These are phyloP conservation scores for Tanypteryx hageni DNA, from an alignment of 2,888 invertebrate genomes.

Conservation along the genomic window DNA sequence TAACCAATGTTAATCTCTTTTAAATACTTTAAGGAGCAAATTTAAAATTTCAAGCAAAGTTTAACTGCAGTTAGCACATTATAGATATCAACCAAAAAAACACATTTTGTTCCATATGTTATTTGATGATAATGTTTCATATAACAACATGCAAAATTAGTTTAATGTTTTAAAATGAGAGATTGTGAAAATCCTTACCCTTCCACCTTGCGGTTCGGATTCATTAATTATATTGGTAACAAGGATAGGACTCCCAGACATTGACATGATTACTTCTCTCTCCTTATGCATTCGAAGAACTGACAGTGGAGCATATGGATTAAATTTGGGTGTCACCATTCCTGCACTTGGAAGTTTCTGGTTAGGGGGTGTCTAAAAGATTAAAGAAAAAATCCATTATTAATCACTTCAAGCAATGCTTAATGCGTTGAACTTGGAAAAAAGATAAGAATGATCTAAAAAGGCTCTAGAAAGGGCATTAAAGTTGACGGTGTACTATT, in stretches of 20 bases:
- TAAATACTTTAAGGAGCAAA: background rate
- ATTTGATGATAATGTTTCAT: background rate
- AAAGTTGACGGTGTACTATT: too few species aligned
- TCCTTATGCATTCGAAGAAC: slow-evolving; percentile 80
- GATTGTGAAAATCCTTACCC: slow-evolving; percentile 69
- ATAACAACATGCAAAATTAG: background rate
- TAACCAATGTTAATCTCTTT: background rate
- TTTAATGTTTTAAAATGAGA: background rate
- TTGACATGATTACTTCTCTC: slow-evolving; percentile 83
- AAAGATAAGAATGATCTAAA: too few species aligned
- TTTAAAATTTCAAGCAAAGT: background rate
- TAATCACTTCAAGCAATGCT: background rate
- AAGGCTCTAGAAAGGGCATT: too few species aligned
- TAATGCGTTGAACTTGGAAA: too few species aligned
- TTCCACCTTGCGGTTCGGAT: slow-evolving; percentile 79
- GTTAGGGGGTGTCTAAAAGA: background rate
- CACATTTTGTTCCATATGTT: background rate
- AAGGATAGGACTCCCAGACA: slow-evolving; percentile 83
- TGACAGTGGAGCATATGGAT: slow-evolving; percentile 80
- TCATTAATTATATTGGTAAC: slow-evolving; percentile 76
- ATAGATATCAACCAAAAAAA: background rate
- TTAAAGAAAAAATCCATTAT: background rate
- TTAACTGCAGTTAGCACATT: background rate
- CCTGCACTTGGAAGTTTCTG: background rate
- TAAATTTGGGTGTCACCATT: slow-evolving; percentile 71